Base-by-base conservation (phyloP, 2,113 vertebrate genomes). In the Zapus hudsonius region DNA sequence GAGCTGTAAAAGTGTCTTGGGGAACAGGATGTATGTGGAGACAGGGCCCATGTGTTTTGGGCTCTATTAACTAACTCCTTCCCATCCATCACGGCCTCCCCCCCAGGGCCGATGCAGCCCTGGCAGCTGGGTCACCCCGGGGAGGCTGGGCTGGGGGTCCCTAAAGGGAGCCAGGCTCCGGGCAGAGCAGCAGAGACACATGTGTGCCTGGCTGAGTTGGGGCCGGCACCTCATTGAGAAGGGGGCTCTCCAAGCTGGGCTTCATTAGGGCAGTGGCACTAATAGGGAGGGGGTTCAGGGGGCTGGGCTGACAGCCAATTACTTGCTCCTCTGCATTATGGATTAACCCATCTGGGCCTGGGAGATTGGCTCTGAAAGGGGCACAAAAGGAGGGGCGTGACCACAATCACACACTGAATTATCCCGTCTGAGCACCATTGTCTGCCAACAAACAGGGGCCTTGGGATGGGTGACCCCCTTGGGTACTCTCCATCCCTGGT, bases 311-410 rank as follows among this genome's bases (percentile, higher is more conserved):
- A 98, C 98, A 97, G 95, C 98, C 97, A 98, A 97, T 98, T 99
- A 98, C 98, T 98, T 98, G 98, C 98, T 98, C 98, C 91, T 97
- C 98, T 99, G 98, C 99, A 99, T 99, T 99, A 99, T 99, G 99
- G 99, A 99, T 99, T 99, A 98, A 98, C 98, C 99, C 99, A 99
- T 99, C 99, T 99, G 99, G 98, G 98, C 94, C 87, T 94, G 97
- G 96, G 98, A 98, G 98, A 98, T 99, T 98, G 98, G 98, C 97
- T 97, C 96, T 98, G 98, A 99, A 98, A 99, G 99, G 98, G 98
- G 97, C 97, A 98, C 98, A 98, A 98, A 98, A 98, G 97, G 98
- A 69, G 98, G 95, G 99, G 99, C 97, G 99, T 99, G 99, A 98
- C 98, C 89, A 95, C 97, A 97, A 99, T 99, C 99, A 99, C 98